phyloP scores from a whole-genome alignment of 1,140 invertebrate genomes.

The Oedothorax gibbosus region DNA sequence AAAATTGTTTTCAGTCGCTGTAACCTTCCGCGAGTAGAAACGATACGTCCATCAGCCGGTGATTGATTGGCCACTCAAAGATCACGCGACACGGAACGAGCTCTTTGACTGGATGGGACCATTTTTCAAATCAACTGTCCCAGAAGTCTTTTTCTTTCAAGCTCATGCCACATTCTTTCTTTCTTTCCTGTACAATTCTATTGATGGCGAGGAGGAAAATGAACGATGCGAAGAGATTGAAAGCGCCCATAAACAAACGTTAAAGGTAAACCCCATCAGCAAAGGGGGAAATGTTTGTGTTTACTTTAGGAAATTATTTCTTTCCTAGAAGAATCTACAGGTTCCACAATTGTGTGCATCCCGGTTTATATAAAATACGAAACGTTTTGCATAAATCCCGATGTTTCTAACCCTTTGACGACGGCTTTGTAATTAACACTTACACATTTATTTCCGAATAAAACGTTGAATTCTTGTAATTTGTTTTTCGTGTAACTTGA shows the following conservation, averaged over 20 bases:
- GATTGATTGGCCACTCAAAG: slow-evolving; percentile 57
- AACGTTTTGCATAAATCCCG: too few species aligned
- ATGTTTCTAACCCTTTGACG: too few species aligned
- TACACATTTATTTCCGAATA: too few species aligned
- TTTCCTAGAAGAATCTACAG: too few species aligned
- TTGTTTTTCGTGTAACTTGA: too few species aligned
- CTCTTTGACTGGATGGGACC: slow-evolving; percentile 40
- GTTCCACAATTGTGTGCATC: too few species aligned
- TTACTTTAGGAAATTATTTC: too few species aligned
- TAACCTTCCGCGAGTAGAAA: slow-evolving; percentile 3
- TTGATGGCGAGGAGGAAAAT: background rate
- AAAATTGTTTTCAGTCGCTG: slow-evolving; percentile 21
- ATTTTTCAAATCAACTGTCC: slow-evolving; percentile 46
- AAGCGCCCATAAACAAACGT: background rate
- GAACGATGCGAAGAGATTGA: background rate
- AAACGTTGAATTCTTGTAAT: too few species aligned
- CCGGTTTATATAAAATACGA: too few species aligned
- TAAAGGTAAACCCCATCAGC: too few species aligned
- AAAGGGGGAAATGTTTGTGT: too few species aligned
- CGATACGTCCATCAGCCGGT: slow-evolving; percentile 39
- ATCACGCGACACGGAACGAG: slow-evolving; percentile 55
- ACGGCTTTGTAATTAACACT: too few species aligned
- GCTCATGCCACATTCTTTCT: slow-evolving; percentile 26
- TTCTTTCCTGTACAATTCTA: slow-evolving; percentile 15
- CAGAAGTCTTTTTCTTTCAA: slow-evolving; percentile 38